Evolutionary conservation across 2,888 invertebrate species (phyloP).

Genomic region (Nomada hirtipes): DNA sequence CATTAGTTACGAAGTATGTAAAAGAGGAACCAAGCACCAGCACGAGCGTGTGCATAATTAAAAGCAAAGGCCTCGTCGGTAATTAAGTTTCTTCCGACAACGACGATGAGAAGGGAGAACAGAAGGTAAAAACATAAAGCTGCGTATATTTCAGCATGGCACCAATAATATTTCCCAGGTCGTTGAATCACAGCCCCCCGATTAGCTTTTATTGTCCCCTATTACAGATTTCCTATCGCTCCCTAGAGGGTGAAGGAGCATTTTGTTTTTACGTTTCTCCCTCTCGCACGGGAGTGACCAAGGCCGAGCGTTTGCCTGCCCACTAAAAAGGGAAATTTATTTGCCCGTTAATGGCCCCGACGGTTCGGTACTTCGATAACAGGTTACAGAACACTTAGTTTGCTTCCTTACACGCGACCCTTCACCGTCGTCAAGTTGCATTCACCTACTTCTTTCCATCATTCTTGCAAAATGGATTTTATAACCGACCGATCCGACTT

Average conservation of each 20-base stretch:
- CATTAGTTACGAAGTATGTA: conserved; percentile 24
- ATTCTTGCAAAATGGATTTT: conserved; percentile 20
- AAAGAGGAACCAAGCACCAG: background rate
- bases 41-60: conserved; percentile 21
- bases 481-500: conserved; percentile 3
- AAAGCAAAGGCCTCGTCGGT: conserved; percentile 27
- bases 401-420: conserved; percentile 34
- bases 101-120: background rate
- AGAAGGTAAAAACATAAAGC: background rate
- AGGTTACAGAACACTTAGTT: conserved; percentile 34
- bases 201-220: conserved; percentile 36
- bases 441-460: conserved; percentile 29
- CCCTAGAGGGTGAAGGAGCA: background rate
- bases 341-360: conserved; percentile 33
- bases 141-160: conserved; percentile 5
- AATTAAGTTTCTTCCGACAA: conserved; percentile 35
- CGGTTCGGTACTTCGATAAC: conserved; percentile 34
- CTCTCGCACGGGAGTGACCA: background rate
- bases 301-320: background rate
- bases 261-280: conserved; percentile 10
- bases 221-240: conserved; percentile 32
- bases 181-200: conserved; percentile 5
- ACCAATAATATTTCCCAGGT: conserved; percentile 8
- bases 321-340: conserved; percentile 38
- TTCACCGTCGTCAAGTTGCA: conserved; percentile 11